A percentile compares a stretch with the other conserved stretches of the same genome.
Conservation (phyloP, 2,888 invertebrate species). For the Ypsolopha scabrella region DNA sequence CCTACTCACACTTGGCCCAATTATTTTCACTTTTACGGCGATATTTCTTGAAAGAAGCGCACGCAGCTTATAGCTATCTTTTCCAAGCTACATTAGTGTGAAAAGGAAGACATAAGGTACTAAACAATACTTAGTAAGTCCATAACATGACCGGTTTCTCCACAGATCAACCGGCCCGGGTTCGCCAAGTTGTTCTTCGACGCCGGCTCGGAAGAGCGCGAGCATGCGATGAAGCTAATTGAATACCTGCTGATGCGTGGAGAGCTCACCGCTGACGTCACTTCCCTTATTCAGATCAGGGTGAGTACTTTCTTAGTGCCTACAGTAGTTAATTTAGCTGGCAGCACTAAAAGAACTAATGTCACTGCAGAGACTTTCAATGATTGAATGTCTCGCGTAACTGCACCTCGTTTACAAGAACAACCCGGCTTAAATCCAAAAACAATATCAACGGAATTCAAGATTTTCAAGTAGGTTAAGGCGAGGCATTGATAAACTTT, state of each 20-base stretch:
- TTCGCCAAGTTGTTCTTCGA: constrained; percentile 90
- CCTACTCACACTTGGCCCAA: too few species aligned
- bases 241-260: constrained; percentile 91
- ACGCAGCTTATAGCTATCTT: not conserved
- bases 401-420: not conserved
- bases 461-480: too few species aligned
- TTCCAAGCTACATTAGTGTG: not conserved
- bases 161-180: constrained; percentile 81
- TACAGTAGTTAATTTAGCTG: not conserved
- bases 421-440: too few species aligned
- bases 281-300: constrained; percentile 48
- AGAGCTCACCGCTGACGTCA: constrained; percentile 74
- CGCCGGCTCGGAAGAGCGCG: constrained; percentile 86
- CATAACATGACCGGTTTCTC: not conserved
- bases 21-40: not conserved
- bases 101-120: too few species aligned
- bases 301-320: not conserved
- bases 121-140: too few species aligned
- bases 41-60: not conserved
- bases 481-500: too few species aligned
- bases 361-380: not conserved
- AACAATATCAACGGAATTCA: too few species aligned
- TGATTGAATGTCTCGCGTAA: not conserved
- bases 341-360: too few species aligned
- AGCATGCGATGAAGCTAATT: constrained; percentile 89